Evolutionary conservation across 2,797 vertebrate species (phyloP).

Genomic region (Erithacus rubecula): DNA sequence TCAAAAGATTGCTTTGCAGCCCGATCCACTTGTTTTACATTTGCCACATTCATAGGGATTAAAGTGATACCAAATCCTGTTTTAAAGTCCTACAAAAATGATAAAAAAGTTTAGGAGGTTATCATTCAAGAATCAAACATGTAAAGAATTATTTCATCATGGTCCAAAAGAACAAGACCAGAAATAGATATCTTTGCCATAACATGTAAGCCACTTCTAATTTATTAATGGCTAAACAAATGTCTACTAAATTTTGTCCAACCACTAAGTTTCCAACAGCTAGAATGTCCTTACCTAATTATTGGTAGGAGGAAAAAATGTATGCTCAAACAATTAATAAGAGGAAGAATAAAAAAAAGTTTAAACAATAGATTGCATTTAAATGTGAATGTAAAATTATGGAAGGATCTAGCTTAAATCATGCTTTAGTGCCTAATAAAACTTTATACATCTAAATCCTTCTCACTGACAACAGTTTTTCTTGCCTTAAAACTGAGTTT

Average conservation of each 20-base stretch:
- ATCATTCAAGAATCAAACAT: not conserved
- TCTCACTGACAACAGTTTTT: not conserved
- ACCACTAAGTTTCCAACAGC: not conserved
- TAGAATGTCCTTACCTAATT: not conserved
- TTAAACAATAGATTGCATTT: not conserved
- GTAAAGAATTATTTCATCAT: not conserved
- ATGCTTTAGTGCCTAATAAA: not conserved
- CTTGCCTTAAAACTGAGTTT: not conserved
- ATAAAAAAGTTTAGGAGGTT: not conserved
- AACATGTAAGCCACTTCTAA: not conserved
- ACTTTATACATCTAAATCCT: not conserved
- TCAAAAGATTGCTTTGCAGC: slow-evolving; percentile 85
- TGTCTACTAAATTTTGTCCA: not conserved
- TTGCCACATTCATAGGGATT: slow-evolving; percentile 89
- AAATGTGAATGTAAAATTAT: not conserved
- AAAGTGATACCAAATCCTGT: slow-evolving; percentile 86
- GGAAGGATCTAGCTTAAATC: not conserved
- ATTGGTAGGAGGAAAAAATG: not conserved
- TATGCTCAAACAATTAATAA: not conserved
- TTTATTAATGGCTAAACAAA: not conserved
- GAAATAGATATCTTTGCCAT: not conserved
- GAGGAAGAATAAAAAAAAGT: not conserved
- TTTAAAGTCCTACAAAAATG: slow-evolving; percentile 84
- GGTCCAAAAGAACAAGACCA: not conserved
- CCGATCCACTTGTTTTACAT: slow-evolving; percentile 86